These are phyloP conservation scores for Pangasius sanitwongsei DNA, from an alignment of 2,797 vertebrate genomes.

Conservation along the genomic window DNA sequence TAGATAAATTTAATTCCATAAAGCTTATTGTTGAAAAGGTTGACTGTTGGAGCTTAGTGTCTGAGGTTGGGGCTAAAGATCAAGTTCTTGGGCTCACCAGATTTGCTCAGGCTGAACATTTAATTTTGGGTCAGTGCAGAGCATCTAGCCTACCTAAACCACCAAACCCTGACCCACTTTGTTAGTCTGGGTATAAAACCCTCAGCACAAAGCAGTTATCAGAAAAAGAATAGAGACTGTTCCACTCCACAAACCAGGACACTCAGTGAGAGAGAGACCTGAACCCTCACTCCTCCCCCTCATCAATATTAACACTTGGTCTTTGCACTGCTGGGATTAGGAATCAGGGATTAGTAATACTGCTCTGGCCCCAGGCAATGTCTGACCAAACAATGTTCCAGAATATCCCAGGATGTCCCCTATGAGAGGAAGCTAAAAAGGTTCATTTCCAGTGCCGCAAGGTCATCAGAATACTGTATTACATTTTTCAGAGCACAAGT, in stretches of 20 bases:
- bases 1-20: not conserved
- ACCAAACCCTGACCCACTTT: constrained; percentile 50
- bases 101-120: constrained; percentile 14
- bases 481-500: constrained; percentile 32
- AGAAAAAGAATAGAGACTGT: constrained; percentile 42
- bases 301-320: constrained; percentile 33
- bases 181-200: constrained; percentile 39
- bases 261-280: constrained; percentile 26
- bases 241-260: constrained; percentile 51
- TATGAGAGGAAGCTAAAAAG: constrained; percentile 24
- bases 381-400: constrained; percentile 27
- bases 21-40: not conserved
- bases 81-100: not conserved
- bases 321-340: constrained; percentile 43
- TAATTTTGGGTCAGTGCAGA: constrained; percentile 32
- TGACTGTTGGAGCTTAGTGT: not conserved
- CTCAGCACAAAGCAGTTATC: constrained; percentile 12
- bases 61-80: constrained; percentile 7
- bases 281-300: constrained; percentile 6
- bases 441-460: constrained; percentile 46
- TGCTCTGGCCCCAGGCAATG: constrained; percentile 30
- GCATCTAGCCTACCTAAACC: constrained; percentile 23
- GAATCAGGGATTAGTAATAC: constrained; percentile 41
- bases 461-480: constrained; percentile 48
- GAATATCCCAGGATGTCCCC: constrained; percentile 36